These are phyloP conservation scores for Bombus affinis DNA, from an alignment of 1,140 invertebrate species.

Conservation along the genomic window DNA sequence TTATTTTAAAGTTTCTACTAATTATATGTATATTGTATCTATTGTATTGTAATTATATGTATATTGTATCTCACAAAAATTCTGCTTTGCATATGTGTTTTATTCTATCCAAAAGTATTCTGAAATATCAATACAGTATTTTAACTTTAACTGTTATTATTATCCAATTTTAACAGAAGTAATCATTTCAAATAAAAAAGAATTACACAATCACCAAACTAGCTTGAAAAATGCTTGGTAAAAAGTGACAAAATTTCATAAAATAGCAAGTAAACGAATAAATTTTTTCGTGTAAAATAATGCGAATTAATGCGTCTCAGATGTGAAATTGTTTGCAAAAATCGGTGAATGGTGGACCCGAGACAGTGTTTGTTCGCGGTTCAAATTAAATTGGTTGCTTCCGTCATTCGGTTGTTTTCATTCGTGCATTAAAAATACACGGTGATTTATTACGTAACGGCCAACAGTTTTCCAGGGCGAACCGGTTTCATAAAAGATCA, in stretches of 20 bases:
- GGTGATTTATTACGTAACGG: constrained; percentile 16
- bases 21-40: too few relatives aligned
- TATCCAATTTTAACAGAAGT: background rate
- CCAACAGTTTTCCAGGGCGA: background rate
- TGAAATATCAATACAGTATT: too few relatives aligned
- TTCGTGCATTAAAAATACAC: constrained; percentile 7
- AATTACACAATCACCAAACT: background rate
- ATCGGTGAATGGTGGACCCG: background rate
- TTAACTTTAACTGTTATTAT: too few relatives aligned
- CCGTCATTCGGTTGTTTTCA: background rate
- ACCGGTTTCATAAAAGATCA: constrained; percentile 35
- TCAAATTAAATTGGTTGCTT: constrained; percentile 5
- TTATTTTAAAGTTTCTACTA: too few relatives aligned
- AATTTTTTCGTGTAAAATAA: background rate
- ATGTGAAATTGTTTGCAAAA: constrained; percentile 12
- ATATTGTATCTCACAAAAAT: too few relatives aligned
- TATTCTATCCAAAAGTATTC: too few relatives aligned
- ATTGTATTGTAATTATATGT: too few relatives aligned
- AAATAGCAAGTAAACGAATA: background rate
- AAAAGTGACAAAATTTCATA: background rate
- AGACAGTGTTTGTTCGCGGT: background rate
- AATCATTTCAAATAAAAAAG: background rate
- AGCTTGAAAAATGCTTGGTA: background rate
- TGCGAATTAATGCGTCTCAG: background rate
- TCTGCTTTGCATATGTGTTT: too few relatives aligned